These are phyloP conservation scores for Porites divaricata DNA, from an alignment of 92 coral and sea anemone species.

Conservation along the genomic window DNA sequence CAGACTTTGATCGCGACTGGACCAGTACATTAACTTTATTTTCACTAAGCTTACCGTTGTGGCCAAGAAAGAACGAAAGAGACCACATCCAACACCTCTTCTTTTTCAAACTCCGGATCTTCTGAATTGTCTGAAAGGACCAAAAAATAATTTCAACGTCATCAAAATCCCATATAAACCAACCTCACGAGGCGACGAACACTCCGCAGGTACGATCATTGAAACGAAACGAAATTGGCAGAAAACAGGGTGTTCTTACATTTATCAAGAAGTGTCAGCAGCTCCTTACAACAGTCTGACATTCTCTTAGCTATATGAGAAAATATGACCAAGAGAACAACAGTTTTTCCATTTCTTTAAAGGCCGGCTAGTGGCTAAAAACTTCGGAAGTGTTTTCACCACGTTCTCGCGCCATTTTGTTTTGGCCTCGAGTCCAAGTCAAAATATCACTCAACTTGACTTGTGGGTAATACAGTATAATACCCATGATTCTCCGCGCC, in stretches of 20 bases:
- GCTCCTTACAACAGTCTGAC: constrained; percentile 98
- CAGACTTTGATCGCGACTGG: neutral
- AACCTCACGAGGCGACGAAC: neutral
- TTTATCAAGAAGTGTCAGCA: constrained; percentile 87
- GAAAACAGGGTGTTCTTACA: constrained; percentile 59
- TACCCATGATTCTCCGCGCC: neutral
- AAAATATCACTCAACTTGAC: neutral
- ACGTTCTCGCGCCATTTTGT: constrained; percentile 94
- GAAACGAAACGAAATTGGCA: neutral
- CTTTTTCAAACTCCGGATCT: constrained; percentile 86
- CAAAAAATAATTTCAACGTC: constrained; percentile 12
- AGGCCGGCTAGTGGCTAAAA: constrained; percentile 43
- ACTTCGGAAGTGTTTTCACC: constrained; percentile 55
- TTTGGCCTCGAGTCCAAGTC: constrained; percentile 43
- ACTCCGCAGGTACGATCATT: neutral
- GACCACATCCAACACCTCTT: constrained; percentile 81
- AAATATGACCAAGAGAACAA: constrained; percentile 16
- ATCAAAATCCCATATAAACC: neutral
- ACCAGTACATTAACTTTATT: too few relatives aligned
- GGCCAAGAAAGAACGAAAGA: constrained; percentile 94
- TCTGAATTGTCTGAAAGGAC: constrained; percentile 74
- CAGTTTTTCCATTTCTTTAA: constrained; percentile 57
- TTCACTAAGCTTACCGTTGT: constrained; percentile 77
- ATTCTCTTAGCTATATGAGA: constrained; percentile 54
- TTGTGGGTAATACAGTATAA: constrained; percentile 10